A percentile compares a stretch with the other conserved stretches of the same genome.
Conservation (phyloP, 2,888 invertebrate genomes). For the Eupithecia exiguata region DNA sequence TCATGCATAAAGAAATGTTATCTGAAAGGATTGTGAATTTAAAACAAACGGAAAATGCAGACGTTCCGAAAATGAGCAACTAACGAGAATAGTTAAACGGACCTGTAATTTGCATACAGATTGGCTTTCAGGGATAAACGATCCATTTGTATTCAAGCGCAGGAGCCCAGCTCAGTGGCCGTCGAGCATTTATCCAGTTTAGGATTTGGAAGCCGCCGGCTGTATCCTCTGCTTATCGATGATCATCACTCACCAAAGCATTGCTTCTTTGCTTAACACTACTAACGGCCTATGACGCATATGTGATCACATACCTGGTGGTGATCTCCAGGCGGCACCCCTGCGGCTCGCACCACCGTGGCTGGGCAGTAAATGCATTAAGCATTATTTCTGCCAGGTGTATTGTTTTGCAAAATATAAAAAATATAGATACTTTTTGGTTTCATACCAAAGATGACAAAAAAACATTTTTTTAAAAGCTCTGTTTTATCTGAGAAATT, state of each 20-base stretch:
- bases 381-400: background rate
- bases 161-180: constrained; percentile 74
- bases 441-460: too few relatives aligned
- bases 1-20: constrained; percentile 38
- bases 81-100: constrained; percentile 83
- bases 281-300: too few relatives aligned
- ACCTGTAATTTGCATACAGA: constrained; percentile 83
- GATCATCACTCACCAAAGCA: constrained; percentile 42
- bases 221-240: constrained; percentile 66
- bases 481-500: too few relatives aligned
- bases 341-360: too few relatives aligned
- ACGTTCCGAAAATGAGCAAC: constrained; percentile 82
- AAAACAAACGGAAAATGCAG: constrained; percentile 69
- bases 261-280: background rate
- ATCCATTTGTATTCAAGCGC: constrained; percentile 83
- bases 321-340: too few relatives aligned
- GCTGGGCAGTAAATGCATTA: too few relatives aligned
- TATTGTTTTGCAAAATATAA: too few relatives aligned
- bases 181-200: constrained; percentile 78
- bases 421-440: too few relatives aligned
- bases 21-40: constrained; percentile 54
- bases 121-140: constrained; percentile 83
- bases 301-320: too few relatives aligned
- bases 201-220: constrained; percentile 72
- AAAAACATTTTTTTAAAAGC: too few relatives aligned